Evolutionary conservation across 1,140 invertebrate species (phyloP).

Genomic region (Drosophila persimilis): DNA sequence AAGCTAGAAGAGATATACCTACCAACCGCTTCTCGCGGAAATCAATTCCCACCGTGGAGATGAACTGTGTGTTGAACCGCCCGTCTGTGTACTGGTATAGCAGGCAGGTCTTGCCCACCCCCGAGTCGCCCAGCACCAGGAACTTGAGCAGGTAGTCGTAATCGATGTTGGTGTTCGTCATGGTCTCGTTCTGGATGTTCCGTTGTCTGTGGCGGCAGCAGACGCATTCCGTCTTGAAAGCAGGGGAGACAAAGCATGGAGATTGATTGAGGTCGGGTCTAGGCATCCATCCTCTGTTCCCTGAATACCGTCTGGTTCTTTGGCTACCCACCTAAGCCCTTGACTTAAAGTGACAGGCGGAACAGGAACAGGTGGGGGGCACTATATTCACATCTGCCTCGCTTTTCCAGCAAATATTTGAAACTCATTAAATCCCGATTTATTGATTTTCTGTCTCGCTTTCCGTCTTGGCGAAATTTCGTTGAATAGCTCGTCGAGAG

Average conservation of each 20-base stretch:
- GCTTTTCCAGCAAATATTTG: constrained; percentile 59
- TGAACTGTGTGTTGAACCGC: constrained; percentile 95
- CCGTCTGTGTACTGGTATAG: constrained; percentile 98
- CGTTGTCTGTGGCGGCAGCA: constrained; percentile 1
- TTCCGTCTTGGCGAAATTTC: constrained; percentile 21
- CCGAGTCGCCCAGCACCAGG: constrained; percentile 96
- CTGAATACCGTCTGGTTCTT: not conserved
- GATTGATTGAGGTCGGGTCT: constrained; percentile 17
- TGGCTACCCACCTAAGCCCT: constrained; percentile 12
- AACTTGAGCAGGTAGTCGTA: constrained; percentile 99
- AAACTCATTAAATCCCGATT: constrained; percentile 75
- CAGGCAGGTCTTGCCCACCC: constrained; percentile 96
- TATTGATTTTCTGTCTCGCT: constrained; percentile 72
- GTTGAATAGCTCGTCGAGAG: not conserved
- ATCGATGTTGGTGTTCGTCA: constrained; percentile 85
- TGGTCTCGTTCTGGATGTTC: constrained; percentile 20
- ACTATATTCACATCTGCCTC: constrained; percentile 23
- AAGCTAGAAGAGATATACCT: constrained; percentile 77
- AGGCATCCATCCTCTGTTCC: not conserved
- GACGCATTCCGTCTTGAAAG: constrained; percentile 38
- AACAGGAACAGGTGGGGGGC: not conserved
- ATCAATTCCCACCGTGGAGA: constrained; percentile 98
- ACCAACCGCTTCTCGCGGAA: constrained; percentile 98
- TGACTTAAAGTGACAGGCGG: constrained; percentile 16
- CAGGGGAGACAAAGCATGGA: not conserved